Conservation (phyloP, 1,140 invertebrate genomes). For the Tachypleus tridentatus region DNA sequence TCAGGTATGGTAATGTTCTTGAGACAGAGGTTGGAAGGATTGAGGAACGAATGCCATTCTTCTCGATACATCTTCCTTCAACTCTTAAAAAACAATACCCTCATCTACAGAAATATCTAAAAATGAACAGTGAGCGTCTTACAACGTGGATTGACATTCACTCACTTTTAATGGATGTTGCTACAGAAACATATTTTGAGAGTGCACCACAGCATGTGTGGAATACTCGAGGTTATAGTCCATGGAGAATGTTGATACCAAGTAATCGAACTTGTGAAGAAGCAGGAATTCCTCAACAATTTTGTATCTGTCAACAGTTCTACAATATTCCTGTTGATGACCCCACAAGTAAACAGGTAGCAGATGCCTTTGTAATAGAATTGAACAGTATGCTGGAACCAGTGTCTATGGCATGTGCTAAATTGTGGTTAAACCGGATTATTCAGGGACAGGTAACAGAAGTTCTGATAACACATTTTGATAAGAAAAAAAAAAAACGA, state of each 20-base stretch:
- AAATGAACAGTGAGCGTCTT: constrained; percentile 17
- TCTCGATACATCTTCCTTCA: constrained; percentile 17
- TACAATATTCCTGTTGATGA: no score
- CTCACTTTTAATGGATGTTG: constrained; percentile 19
- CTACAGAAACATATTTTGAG: constrained; percentile 1
- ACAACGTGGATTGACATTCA: constrained; percentile 23
- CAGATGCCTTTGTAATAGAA: no score
- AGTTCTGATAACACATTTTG: no score
- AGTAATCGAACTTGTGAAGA: constrained; percentile 52
- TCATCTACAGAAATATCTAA: constrained; percentile 6
- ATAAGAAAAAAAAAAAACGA: no score
- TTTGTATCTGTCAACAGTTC: constrained; percentile 41
- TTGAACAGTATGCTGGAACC: no score
- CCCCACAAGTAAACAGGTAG: no score
- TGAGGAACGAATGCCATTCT: constrained; percentile 26
- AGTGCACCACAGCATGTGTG: not conserved
- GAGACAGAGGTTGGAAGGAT: constrained; percentile 18
- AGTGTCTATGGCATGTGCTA: no score
- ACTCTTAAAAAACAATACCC: not conserved
- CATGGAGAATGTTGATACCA: constrained; percentile 10
- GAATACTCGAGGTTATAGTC: not conserved
- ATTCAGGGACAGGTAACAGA: no score
- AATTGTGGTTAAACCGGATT: no score
- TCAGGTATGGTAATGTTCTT: constrained; percentile 2
- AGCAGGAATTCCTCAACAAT: constrained; percentile 63